phyloP scores from a whole-genome alignment of 2,888 invertebrate species.

The Euclidia mi region DNA sequence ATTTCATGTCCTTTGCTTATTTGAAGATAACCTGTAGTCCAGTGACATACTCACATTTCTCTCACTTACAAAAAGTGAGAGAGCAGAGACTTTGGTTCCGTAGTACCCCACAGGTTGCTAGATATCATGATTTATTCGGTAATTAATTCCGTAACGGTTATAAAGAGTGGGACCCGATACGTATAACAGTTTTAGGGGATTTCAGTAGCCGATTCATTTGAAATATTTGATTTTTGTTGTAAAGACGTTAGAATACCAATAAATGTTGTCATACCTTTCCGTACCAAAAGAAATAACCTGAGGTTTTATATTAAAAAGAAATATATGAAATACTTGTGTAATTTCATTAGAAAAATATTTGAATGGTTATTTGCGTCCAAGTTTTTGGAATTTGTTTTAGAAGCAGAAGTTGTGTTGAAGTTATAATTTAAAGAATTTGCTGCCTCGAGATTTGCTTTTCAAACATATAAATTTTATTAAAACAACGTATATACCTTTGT shows the following conservation, averaged over 20 bases:
- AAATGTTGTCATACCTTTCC: slow-evolving; percentile 6
- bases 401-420: no score
- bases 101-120: slow-evolving; percentile 35
- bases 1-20: no score
- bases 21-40: no score
- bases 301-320: not conserved
- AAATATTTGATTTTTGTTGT: slow-evolving; percentile 52
- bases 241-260: slow-evolving; percentile 38
- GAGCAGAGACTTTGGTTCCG: slow-evolving; percentile 15
- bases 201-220: slow-evolving; percentile 43
- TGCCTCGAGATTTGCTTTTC: no score
- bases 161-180: slow-evolving; percentile 50
- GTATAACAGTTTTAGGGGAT: slow-evolving; percentile 54
- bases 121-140: slow-evolving; percentile 56
- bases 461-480: no score
- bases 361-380: no score
- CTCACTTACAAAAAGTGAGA: slow-evolving; percentile 19
- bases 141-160: slow-evolving; percentile 56
- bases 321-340: no score
- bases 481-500: no score
- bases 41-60: no score
- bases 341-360: no score
- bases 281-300: not conserved
- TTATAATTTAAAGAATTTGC: no score
- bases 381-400: no score